Percentiles rank a stretch among this genome's conserved stretches.
phyloP scores from a whole-genome alignment of 2,113 vertebrate species.

The Indri indri region DNA sequence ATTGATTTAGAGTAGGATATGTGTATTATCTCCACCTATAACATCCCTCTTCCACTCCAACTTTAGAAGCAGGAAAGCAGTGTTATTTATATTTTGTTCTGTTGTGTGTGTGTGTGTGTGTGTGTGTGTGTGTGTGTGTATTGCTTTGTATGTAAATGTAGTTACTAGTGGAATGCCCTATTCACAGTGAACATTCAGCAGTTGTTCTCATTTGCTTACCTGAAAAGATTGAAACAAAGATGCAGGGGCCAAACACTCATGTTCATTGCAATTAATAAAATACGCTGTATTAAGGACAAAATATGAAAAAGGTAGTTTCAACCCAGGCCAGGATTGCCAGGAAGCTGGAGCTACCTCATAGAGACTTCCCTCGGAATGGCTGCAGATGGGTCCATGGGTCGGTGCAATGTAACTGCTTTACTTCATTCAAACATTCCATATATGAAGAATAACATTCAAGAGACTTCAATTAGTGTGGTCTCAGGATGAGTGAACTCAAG shows the following conservation, averaged over 20 bases:
- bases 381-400: not conserved
- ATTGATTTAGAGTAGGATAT: not conserved
- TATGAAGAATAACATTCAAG: not conserved
- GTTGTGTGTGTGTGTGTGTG: not conserved
- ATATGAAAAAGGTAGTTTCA: not conserved
- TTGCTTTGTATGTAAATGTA: conserved; percentile 5
- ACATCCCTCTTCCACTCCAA: not conserved
- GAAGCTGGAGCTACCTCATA: not conserved
- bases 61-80: not conserved
- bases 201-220: not conserved
- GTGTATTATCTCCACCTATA: not conserved
- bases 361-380: not conserved
- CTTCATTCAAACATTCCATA: not conserved
- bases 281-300: not conserved
- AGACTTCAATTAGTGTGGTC: not conserved
- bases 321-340: not conserved
- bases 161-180: not conserved
- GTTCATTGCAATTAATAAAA: not conserved
- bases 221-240: not conserved
- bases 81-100: not conserved
- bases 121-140: not conserved
- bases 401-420: not conserved
- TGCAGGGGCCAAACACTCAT: not conserved
- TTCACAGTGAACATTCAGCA: not conserved
- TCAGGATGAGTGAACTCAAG: not conserved